Conservation (phyloP, 2,797 vertebrate species). For the Sarcophilus harrisii region DNA sequence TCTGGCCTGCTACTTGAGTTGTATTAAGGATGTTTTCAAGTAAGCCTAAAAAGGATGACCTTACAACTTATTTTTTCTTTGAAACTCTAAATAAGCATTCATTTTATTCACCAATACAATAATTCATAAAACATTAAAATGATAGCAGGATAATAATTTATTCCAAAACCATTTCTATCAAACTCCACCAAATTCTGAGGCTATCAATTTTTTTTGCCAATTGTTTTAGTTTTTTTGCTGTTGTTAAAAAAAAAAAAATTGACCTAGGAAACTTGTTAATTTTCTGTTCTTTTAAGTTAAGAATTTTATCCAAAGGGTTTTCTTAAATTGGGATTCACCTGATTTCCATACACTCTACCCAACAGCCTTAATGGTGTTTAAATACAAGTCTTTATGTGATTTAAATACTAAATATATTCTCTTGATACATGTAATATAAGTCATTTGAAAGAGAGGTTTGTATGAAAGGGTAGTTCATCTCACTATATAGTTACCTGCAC, state of each 20-base stretch:
- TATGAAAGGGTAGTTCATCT: neutral
- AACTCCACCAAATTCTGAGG: neutral
- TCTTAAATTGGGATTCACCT: conserved; percentile 19
- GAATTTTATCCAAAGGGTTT: neutral
- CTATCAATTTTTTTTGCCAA: neutral
- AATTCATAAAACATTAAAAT: neutral
- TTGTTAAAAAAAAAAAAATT: neutral
- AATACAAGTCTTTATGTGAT: neutral
- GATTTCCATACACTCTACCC: neutral
- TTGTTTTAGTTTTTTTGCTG: neutral
- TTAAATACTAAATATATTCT: neutral
- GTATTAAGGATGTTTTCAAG: neutral
- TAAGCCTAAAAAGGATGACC: neutral
- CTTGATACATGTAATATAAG: neutral
- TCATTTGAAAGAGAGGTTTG: neutral
- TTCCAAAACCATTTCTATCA: neutral
- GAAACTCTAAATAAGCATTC: neutral
- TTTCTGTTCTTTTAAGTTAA: conserved; percentile 5
- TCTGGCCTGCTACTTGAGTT: neutral
- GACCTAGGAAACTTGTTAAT: neutral
- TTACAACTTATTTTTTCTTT: neutral
- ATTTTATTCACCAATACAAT: neutral
- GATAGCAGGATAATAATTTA: neutral
- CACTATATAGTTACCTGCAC: neutral
- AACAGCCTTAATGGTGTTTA: neutral